phyloP scores from a whole-genome alignment of 2,888 invertebrate species.

The Coecobrya sp. region DNA sequence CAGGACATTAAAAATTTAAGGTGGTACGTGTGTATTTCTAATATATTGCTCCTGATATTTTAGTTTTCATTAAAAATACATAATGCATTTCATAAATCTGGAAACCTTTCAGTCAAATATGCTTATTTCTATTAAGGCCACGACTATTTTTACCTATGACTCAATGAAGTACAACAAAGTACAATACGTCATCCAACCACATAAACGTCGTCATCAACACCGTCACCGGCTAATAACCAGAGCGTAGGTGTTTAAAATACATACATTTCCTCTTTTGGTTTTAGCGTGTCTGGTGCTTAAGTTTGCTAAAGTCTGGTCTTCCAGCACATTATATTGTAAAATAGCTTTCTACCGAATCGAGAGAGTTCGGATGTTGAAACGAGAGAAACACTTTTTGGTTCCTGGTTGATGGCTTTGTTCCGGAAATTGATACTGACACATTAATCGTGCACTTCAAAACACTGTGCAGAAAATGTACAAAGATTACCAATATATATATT shows the following conservation, averaged over 20 bases:
- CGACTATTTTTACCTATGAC: slow-evolving; percentile 29
- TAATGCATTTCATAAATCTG: no score
- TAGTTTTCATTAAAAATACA: no score
- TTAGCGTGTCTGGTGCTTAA: background rate
- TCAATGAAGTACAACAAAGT: background rate
- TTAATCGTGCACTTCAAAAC: slow-evolving; percentile 62
- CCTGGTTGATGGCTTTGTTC: slow-evolving; percentile 69
- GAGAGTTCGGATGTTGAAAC: background rate
- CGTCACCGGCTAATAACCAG: slow-evolving; percentile 26
- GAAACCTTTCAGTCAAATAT: no score
- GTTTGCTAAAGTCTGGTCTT: background rate
- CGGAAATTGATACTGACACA: slow-evolving; percentile 78
- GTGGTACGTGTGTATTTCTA: no score
- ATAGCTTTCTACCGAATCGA: slow-evolving; percentile 19
- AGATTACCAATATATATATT: background rate
- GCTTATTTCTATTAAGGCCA: no score
- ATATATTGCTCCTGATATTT: no score
- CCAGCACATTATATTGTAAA: background rate
- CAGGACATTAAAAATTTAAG: no score
- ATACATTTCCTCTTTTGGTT: slow-evolving; percentile 37
- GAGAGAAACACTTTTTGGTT: slow-evolving; percentile 61
- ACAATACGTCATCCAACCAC: slow-evolving; percentile 52
- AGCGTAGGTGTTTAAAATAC: slow-evolving; percentile 15
- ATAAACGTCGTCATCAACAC: slow-evolving; percentile 59
- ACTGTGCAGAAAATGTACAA: background rate